Evolutionary conservation across 2,888 invertebrate genomes (phyloP).

Genomic region (Ceriagrion tenellum): DNA sequence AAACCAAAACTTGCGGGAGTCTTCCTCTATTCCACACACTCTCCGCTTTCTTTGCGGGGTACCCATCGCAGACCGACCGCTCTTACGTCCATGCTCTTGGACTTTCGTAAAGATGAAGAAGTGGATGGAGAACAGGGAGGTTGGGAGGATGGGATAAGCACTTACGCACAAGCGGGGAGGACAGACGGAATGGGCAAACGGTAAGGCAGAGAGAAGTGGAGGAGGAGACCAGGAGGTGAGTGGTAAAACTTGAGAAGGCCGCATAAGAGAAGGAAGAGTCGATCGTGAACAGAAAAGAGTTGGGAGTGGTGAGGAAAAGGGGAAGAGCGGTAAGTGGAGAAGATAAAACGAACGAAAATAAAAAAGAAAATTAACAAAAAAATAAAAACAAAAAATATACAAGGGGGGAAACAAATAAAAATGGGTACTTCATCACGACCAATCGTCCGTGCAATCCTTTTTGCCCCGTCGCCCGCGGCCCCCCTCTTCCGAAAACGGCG

Average conservation of each 20-base stretch:
- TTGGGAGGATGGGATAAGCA: neutral
- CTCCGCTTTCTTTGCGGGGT: neutral
- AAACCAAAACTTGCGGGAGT: neutral
- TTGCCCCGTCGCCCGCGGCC: neutral
- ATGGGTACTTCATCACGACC: constrained; percentile 62
- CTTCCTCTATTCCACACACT: neutral
- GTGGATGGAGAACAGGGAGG: neutral
- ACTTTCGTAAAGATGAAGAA: neutral
- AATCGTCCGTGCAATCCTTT: constrained; percentile 63
- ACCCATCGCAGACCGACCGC: neutral
- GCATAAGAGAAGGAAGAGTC: constrained; percentile 21
- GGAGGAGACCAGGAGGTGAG: neutral
- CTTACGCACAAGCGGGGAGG: neutral
- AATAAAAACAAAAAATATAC: neutral
- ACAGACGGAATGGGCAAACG: neutral
- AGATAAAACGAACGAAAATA: too few species aligned
- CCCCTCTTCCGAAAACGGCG: neutral
- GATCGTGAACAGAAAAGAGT: neutral
- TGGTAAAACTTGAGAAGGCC: neutral
- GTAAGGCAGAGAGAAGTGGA: neutral
- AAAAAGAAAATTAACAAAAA: neutral
- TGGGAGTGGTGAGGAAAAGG: neutral
- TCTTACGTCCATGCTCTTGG: neutral
- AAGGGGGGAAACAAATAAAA: constrained; percentile 11
- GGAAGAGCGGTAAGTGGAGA: too few species aligned